Evolutionary conservation across 2,113 vertebrate genomes (phyloP).

Genomic region (Baryphthengus martii): DNA sequence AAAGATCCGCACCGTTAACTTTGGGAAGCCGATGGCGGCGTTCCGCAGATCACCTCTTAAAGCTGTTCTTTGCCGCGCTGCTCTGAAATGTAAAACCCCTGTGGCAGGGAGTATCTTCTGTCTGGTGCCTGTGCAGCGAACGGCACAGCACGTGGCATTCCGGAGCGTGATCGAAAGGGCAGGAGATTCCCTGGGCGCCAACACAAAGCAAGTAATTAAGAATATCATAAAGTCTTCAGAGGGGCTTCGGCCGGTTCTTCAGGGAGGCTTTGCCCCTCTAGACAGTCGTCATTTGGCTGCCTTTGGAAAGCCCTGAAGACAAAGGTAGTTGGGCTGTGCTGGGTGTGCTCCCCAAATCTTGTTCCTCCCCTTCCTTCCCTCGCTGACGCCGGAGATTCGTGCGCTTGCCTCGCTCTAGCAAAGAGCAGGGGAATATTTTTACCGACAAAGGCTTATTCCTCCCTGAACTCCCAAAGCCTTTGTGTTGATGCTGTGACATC

Average conservation of each 20-base stretch:
- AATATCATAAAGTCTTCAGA: background rate
- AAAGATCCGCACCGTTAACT: background rate
- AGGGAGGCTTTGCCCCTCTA: background rate
- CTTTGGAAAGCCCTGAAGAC: background rate
- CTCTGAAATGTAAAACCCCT: background rate
- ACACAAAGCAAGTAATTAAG: background rate
- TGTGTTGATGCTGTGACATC: background rate
- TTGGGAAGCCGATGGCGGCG: background rate
- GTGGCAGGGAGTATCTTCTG: background rate
- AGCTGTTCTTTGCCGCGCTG: background rate
- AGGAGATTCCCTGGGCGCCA: background rate
- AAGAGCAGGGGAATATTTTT: background rate
- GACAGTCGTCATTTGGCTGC: fast-evolving
- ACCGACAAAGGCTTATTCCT: background rate
- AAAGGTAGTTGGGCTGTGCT: fast-evolving
- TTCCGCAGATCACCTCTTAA: background rate
- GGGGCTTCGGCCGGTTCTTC: background rate
- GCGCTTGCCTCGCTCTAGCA: background rate
- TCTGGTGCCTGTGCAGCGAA: background rate
- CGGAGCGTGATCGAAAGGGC: background rate
- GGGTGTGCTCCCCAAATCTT: background rate
- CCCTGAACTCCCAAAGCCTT: background rate
- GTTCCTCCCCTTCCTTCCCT: fast-evolving
- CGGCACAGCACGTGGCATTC: background rate
- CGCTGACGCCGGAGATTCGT: too few relatives aligned